Conservation (phyloP, 1,140 invertebrate species). For the Achatina immaculata region DNA sequence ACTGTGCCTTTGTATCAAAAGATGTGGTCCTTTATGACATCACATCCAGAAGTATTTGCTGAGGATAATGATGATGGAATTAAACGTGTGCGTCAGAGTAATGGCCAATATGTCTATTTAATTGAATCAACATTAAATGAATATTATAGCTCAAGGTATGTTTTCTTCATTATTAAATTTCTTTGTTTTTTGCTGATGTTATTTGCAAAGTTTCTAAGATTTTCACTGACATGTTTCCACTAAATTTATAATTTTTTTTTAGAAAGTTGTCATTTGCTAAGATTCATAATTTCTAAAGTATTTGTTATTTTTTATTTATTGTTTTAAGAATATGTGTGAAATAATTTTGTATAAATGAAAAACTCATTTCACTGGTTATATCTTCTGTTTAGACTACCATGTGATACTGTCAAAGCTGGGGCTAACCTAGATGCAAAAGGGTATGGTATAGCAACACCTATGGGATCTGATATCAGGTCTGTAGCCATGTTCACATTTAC, state of each 20-base stretch:
- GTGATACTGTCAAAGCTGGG: slow-evolving; percentile 93
- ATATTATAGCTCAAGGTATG: slow-evolving; percentile 80
- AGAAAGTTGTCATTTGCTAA: too few relatives aligned
- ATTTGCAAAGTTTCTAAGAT: too few relatives aligned
- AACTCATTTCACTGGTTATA: too few relatives aligned
- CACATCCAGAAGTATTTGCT: slow-evolving; percentile 64
- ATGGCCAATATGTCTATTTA: slow-evolving; percentile 90
- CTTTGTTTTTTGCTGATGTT: too few relatives aligned
- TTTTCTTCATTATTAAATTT: not conserved
- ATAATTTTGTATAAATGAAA: too few relatives aligned
- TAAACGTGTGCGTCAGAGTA: slow-evolving; percentile 54
- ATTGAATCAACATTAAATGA: slow-evolving; percentile 97
- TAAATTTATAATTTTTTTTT: not conserved
- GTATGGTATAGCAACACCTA: slow-evolving; percentile 92
- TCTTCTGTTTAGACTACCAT: slow-evolving; percentile 80
- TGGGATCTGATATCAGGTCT: slow-evolving; percentile 90
- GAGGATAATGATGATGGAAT: slow-evolving; percentile 59
- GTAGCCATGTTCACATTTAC: not conserved
- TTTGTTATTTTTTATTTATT: not conserved
- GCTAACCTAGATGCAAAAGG: slow-evolving; percentile 94
- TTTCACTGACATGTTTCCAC: not conserved
- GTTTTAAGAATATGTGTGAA: too few relatives aligned
- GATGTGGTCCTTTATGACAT: slow-evolving; percentile 95
- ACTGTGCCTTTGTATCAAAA: slow-evolving; percentile 91
- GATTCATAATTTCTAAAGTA: not conserved